Percentiles rank a stretch among this genome's conserved stretches.
Conservation (phyloP, 2,888 invertebrate species). For the Anarsia innoxiella region DNA sequence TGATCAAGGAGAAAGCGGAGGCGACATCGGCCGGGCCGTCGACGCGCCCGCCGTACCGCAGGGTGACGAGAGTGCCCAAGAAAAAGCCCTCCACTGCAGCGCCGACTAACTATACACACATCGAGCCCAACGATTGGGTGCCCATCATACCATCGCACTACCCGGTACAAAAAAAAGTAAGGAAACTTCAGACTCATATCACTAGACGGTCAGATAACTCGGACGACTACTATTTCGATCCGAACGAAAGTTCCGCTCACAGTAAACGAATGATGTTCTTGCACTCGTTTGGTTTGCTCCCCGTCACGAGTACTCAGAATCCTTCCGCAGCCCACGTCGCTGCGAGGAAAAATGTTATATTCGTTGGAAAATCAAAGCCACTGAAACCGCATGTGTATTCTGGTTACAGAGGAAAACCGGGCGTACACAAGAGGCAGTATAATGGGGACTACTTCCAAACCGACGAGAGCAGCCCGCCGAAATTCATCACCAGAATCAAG, state of each 20-base stretch:
- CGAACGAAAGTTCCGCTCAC: slow-evolving; percentile 18
- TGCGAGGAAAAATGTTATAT: slow-evolving; percentile 44
- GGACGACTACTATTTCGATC: slow-evolving; percentile 25
- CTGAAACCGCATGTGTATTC: slow-evolving; percentile 42
- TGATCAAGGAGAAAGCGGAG: slow-evolving; percentile 29
- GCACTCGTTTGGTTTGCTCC: slow-evolving; percentile 53
- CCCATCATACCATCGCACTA: slow-evolving; percentile 61
- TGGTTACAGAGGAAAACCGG: slow-evolving; percentile 45
- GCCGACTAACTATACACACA: slow-evolving; percentile 34
- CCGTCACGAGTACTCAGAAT: slow-evolving; percentile 24
- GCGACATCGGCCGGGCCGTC: slow-evolving; percentile 31
- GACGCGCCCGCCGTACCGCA: slow-evolving; percentile 41
- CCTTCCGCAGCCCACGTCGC: slow-evolving; percentile 19
- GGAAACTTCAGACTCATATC: slow-evolving; percentile 30
- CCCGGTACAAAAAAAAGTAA: slow-evolving; percentile 29
- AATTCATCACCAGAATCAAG: slow-evolving; percentile 61
- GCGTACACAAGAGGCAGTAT: slow-evolving; percentile 28
- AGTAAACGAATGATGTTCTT: slow-evolving; percentile 45
- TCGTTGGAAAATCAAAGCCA: slow-evolving; percentile 43
- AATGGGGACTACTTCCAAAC: slow-evolving; percentile 42
- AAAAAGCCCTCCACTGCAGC: slow-evolving; percentile 36
- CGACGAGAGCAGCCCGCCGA: slow-evolving; percentile 42
- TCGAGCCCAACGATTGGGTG: slow-evolving; percentile 59
- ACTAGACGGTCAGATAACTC: slow-evolving; percentile 35
- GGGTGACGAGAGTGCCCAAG: slow-evolving; percentile 56